A percentile compares a stretch with the other conserved stretches of the same genome.
Evolutionary conservation across 2,797 vertebrate species (phyloP).

Genomic region (Cirrhinus mrigala): DNA sequence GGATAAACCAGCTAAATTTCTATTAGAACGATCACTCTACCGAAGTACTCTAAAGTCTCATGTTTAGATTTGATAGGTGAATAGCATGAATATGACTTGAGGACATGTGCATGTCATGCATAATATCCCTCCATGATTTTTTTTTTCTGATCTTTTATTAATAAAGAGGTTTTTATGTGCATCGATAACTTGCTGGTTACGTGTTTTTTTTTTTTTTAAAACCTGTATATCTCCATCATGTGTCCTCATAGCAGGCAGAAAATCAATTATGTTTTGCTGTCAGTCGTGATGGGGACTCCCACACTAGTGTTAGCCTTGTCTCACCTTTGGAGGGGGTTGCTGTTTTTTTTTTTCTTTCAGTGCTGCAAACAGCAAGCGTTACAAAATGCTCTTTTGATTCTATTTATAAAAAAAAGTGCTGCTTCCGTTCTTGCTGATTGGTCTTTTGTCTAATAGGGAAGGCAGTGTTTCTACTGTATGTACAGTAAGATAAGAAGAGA

Average conservation of each 20-base stretch:
- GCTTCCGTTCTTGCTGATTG: slow-evolving; percentile 33
- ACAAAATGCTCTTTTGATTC: slow-evolving; percentile 26
- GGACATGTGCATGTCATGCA: neutral
- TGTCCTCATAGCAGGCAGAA: neutral
- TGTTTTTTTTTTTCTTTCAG: neutral
- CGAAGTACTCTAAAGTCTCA: neutral
- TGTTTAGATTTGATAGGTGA: neutral
- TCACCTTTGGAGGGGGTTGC: neutral
- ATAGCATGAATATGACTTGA: slow-evolving; percentile 1
- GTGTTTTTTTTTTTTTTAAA: too few species aligned
- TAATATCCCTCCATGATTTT: neutral
- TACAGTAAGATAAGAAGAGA: slow-evolving; percentile 7
- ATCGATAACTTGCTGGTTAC: neutral
- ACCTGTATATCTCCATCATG: neutral
- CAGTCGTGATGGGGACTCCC: slow-evolving; percentile 15
- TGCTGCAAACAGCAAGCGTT: neutral
- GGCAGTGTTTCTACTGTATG: slow-evolving; percentile 4
- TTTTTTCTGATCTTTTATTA: neutral
- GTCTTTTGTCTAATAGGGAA: slow-evolving; percentile 36
- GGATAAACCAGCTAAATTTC: slow-evolving; percentile 30
- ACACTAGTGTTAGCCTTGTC: neutral
- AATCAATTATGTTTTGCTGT: slow-evolving; percentile 4
- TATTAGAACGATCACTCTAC: neutral
- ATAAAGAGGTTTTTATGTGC: neutral
- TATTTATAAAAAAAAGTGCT: slow-evolving; percentile 4